phyloP scores from a whole-genome alignment of 2,888 invertebrate species.

The Harmothoe impar region DNA sequence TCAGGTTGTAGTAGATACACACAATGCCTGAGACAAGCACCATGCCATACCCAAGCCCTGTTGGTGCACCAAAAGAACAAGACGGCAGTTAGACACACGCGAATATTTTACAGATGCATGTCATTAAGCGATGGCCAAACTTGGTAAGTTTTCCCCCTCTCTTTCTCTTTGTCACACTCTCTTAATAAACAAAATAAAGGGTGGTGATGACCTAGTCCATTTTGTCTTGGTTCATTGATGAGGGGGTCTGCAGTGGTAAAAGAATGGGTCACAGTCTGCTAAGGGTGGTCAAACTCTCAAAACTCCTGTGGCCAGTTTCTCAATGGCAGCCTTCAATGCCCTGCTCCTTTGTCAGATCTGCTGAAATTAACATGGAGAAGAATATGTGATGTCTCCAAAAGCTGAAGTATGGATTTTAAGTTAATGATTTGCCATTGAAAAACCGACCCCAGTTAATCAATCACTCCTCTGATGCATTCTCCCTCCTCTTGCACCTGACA shows the following conservation, averaged over 20 bases:
- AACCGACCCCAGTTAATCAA: too few relatives aligned
- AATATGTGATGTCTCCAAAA: too few relatives aligned
- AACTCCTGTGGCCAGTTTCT: too few relatives aligned
- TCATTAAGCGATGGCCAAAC: not conserved
- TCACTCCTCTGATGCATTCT: not conserved
- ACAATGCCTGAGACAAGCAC: slow-evolving; percentile 81
- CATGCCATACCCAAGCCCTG: slow-evolving; percentile 83
- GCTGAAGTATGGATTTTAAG: too few relatives aligned
- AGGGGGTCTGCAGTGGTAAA: slow-evolving; percentile 61
- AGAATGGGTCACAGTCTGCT: slow-evolving; percentile 55
- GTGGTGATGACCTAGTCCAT: slow-evolving; percentile 57
- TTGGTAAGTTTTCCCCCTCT: not conserved
- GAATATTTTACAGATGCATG: not conserved
- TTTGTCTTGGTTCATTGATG: slow-evolving; percentile 49
- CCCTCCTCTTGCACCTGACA: not conserved
- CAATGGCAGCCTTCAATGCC: too few relatives aligned
- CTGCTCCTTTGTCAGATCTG: too few relatives aligned
- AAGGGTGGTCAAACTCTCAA: slow-evolving; percentile 9
- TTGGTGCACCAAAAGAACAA: not conserved
- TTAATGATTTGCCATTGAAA: too few relatives aligned
- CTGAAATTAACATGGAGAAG: too few relatives aligned
- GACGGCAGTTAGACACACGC: slow-evolving; percentile 8
- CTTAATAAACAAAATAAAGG: slow-evolving; percentile 22
- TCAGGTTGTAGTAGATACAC: slow-evolving; percentile 83
- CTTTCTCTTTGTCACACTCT: not conserved